Conservation (phyloP, 1,140 invertebrate genomes). For the Lasioglossum albipes region DNA sequence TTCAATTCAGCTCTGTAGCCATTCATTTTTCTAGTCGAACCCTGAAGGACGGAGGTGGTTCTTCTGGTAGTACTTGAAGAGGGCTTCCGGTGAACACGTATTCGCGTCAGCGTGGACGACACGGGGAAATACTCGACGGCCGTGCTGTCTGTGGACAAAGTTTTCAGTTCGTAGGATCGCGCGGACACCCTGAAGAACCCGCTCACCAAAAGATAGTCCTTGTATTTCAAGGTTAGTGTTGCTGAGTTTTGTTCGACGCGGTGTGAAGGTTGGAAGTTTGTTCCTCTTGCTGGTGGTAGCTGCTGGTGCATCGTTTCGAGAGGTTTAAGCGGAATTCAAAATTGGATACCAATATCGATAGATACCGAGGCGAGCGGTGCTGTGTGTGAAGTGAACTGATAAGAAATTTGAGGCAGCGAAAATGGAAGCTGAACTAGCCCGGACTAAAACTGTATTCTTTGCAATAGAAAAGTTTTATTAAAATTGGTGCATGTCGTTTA, state of each 20-base stretch:
- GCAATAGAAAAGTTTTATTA: neutral
- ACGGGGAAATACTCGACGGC: constrained; percentile 91
- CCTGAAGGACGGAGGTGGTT: neutral
- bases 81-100: constrained; percentile 85
- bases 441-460: too few species aligned
- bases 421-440: constrained; percentile 43
- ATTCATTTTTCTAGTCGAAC: constrained; percentile 10
- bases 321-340: constrained; percentile 13
- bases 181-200: constrained; percentile 50
- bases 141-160: constrained; percentile 84
- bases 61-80: constrained; percentile 49
- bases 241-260: constrained; percentile 16
- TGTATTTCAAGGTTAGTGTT: constrained; percentile 46
- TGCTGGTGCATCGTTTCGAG: constrained; percentile 43
- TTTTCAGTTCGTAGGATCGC: constrained; percentile 52
- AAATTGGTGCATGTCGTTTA: neutral
- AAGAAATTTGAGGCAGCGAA: constrained; percentile 19
- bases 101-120: constrained; percentile 88
- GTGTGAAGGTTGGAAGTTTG: constrained; percentile 32
- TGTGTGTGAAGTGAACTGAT: constrained; percentile 25
- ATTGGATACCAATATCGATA: constrained; percentile 74
- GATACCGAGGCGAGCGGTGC: constrained; percentile 68
- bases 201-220: constrained; percentile 60
- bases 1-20: constrained; percentile 3
- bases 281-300: constrained; percentile 22